phyloP scores from a whole-genome alignment of 2,113 vertebrate genomes.

The Saccopteryx leptura region DNA sequence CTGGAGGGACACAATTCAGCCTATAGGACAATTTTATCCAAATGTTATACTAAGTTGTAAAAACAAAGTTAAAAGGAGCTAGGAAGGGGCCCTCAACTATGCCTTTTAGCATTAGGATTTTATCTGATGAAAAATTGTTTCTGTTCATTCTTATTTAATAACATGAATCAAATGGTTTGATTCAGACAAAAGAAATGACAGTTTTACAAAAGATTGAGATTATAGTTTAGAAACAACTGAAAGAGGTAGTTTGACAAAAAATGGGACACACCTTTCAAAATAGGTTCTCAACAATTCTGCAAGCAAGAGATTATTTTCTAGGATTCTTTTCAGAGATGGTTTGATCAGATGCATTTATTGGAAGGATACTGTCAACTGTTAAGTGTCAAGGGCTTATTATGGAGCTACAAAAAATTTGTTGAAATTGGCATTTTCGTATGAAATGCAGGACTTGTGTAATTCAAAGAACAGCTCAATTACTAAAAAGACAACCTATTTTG shows the following conservation, averaged over 20 bases:
- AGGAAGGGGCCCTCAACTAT: background rate
- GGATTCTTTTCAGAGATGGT: background rate
- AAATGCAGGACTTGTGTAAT: background rate
- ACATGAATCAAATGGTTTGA: background rate
- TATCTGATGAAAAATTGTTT: constrained; percentile 31
- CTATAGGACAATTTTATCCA: background rate
- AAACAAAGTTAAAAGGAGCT: background rate
- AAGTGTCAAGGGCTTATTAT: background rate
- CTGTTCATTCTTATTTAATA: background rate
- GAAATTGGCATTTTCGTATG: background rate
- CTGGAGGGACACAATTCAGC: background rate
- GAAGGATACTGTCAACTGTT: background rate
- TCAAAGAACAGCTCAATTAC: background rate
- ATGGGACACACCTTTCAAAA: background rate
- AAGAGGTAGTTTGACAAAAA: background rate
- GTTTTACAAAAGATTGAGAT: constrained; percentile 5
- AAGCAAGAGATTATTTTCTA: background rate
- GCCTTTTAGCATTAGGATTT: background rate
- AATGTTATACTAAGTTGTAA: background rate
- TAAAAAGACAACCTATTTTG: background rate
- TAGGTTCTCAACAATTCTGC: background rate
- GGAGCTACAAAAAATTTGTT: background rate
- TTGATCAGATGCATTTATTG: background rate
- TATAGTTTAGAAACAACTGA: background rate
- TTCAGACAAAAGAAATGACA: background rate